A percentile compares a stretch with the other conserved stretches of the same genome.
Evolutionary conservation across 2,888 invertebrate species (phyloP).

Genomic region (Conus canariensis): DNA sequence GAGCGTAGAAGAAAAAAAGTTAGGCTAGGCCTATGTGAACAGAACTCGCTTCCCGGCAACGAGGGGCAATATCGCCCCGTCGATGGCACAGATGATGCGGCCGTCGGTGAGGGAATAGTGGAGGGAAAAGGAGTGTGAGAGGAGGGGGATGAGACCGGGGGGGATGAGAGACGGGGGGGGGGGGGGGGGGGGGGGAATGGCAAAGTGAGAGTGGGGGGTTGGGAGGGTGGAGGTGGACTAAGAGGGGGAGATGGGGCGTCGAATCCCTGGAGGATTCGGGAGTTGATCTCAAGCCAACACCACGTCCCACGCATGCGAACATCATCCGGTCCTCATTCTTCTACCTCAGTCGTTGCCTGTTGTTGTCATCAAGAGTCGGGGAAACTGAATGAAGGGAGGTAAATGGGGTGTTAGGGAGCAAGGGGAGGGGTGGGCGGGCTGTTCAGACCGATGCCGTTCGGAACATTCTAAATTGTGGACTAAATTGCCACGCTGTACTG

Average conservation of each 20-base stretch:
- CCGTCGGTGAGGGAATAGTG: not conserved
- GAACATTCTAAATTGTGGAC: no score
- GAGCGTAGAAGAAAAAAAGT: not conserved
- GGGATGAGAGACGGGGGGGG: no score
- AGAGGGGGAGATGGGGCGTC: not conserved
- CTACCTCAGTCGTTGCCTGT: not conserved
- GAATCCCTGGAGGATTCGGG: not conserved
- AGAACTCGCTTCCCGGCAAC: no score
- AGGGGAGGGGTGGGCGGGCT: no score
- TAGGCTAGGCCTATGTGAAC: no score
- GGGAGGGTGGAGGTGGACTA: not conserved
- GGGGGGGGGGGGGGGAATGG: not conserved
- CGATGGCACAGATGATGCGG: no score
- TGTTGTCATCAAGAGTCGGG: not conserved
- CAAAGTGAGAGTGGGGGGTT: not conserved
- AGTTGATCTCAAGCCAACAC: constrained; percentile 10
- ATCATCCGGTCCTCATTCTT: not conserved
- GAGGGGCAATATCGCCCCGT: no score
- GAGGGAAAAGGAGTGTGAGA: not conserved
- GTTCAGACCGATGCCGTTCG: no score
- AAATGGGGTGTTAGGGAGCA: not conserved
- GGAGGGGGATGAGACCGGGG: not conserved
- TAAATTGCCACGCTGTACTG: no score
- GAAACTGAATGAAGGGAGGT: not conserved
- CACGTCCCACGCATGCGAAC: not conserved